phyloP scores from a whole-genome alignment of 2,797 vertebrate genomes.

The Allobates femoralis region DNA sequence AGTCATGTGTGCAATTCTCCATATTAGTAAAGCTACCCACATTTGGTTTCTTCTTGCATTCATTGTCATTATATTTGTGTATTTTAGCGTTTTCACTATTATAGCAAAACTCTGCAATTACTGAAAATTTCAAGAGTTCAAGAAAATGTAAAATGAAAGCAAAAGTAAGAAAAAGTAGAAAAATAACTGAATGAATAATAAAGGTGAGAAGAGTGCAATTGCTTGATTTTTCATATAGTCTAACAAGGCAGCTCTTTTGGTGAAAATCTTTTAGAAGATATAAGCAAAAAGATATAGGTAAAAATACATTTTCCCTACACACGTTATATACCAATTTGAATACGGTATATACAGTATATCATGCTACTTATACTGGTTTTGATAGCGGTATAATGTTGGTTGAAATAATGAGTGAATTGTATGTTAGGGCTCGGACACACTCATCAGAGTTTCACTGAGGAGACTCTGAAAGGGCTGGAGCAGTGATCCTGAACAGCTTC shows the following conservation, averaged over 20 bases:
- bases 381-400: too few species aligned
- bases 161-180: conserved; percentile 8
- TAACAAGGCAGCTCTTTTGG: background rate
- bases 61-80: background rate
- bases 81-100: conserved; percentile 1
- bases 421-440: too few species aligned
- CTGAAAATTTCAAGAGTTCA: background rate
- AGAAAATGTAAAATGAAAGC: background rate
- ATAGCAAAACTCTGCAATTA: background rate
- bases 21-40: conserved; percentile 7
- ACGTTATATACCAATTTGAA: background rate
- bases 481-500: too few species aligned
- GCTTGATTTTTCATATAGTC: background rate
- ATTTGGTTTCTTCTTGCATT: background rate
- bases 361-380: too few species aligned
- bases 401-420: too few species aligned
- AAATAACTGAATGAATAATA: conserved; percentile 9
- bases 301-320: background rate
- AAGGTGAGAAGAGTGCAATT: background rate
- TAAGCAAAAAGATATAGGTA: too few species aligned
- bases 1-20: background rate
- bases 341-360: too few species aligned
- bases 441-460: too few species aligned
- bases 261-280: background rate
- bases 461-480: too few species aligned